Evolutionary conservation across 2,113 vertebrate species (phyloP), one percentile per base, ranked within the genome.

Genomic region (Cygnus atratus): DNA sequence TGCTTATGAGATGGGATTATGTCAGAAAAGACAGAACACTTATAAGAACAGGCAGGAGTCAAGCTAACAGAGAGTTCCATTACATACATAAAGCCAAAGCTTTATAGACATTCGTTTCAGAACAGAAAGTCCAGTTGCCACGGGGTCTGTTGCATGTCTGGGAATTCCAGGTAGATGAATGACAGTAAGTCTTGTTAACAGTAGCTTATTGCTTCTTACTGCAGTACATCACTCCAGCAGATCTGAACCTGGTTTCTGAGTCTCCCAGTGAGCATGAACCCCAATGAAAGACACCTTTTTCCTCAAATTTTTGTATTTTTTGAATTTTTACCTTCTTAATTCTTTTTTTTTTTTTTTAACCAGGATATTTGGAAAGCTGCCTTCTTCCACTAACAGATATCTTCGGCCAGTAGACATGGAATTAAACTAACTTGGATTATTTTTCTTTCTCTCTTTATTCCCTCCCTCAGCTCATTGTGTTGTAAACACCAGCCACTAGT

Each of bases 161-260:
- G 31, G 13, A 73, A 24, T 3, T 77, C 28, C 37, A 65, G 13
- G 15, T 31, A 14, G 20, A 58, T 48, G 24, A 85, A 62, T 2
- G 2, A 20, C 10, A 25, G 7, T 11, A 5, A 5, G n/a, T 21
- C 25, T 35, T 71, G 6, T 12, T 46, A 61, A 31, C 2, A 2
- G 44, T 8, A 44, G 8, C 33, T 80, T 41, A 41, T 65, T 84
- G 5, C 3, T 52, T 46, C n/a, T 70, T 57, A 73, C 26, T 57
- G 4, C 7, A 70, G 3, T 52, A 5, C 6, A 24, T 41, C 18
- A 16, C 9, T 54, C 39, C 5, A 4, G 11, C 63, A 84, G 6
- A 9, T 89, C 37, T 44, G 28, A 48, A 59, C 9, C 13, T 26
- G 2, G 7, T 72, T 90, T 82, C 29, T 25, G 12, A 65, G 39